A percentile compares a stretch with the other conserved stretches of the same genome.
Conservation (phyloP, 2,797 vertebrate genomes). For the Microcaecilia unicolor region DNA sequence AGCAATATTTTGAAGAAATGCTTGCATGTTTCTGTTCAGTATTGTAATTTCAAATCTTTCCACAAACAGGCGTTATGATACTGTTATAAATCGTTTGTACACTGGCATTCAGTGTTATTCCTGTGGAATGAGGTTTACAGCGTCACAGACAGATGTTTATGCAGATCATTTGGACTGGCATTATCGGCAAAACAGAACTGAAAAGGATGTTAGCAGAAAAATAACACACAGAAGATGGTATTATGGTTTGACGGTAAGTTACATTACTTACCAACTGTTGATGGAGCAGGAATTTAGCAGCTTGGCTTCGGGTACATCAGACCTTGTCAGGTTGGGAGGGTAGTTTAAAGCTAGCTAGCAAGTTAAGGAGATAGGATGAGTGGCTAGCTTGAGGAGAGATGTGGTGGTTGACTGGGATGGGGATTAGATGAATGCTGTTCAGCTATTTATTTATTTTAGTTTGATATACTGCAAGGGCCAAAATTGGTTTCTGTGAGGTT, state of each 20-base stretch:
- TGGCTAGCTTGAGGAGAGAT: too few species aligned
- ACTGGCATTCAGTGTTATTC: slow-evolving; percentile 97
- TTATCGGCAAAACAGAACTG: slow-evolving; percentile 91
- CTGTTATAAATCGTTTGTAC: slow-evolving; percentile 83
- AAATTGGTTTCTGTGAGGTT: too few species aligned
- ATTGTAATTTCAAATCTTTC: neutral
- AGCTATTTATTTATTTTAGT: too few species aligned
- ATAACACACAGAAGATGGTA: slow-evolving; percentile 94
- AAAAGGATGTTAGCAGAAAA: slow-evolving; percentile 91
- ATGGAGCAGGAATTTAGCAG: neutral
- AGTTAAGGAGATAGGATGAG: too few species aligned
- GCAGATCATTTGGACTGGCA: slow-evolving; percentile 98
- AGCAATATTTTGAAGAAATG: neutral
- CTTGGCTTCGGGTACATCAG: too few species aligned
- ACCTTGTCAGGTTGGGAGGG: too few species aligned
- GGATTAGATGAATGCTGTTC: too few species aligned
- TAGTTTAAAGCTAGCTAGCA: too few species aligned
- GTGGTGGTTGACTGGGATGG: too few species aligned
- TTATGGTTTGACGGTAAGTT: slow-evolving; percentile 86
- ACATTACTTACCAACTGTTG: too few species aligned
- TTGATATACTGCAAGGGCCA: too few species aligned
- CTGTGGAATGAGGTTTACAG: slow-evolving; percentile 94
- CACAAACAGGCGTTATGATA: slow-evolving; percentile 74
- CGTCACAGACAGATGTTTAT: slow-evolving; percentile 90
- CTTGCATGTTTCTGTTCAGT: neutral